A percentile compares a stretch with the other conserved stretches of the same genome.
Evolutionary conservation across 2,888 invertebrate genomes (phyloP).

Genomic region (Ephialtes manifestator): DNA sequence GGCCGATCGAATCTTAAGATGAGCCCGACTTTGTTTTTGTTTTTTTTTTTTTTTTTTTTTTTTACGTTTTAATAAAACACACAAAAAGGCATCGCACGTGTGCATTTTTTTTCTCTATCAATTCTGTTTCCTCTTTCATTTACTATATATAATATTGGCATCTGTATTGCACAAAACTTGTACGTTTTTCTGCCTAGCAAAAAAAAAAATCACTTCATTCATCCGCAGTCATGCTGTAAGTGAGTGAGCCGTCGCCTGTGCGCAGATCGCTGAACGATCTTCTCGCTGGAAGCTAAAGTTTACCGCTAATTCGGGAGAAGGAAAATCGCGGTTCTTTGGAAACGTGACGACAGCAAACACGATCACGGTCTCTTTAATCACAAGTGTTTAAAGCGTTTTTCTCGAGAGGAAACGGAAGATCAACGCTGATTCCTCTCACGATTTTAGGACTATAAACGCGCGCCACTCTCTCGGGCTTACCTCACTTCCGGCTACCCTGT

Average conservation of each 20-base stretch:
- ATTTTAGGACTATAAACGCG: conserved; percentile 1
- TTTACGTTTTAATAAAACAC: not conserved
- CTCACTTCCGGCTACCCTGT: conserved; percentile 7
- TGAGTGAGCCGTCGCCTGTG: conserved; percentile 18
- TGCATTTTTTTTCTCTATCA: not conserved
- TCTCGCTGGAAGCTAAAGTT: not conserved
- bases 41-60: too few species aligned
- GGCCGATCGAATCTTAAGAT: not conserved
- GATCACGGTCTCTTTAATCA: conserved; percentile 15
- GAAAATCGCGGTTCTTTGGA: not conserved
- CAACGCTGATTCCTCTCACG: conserved; percentile 1
- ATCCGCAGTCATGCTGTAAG: conserved; percentile 12
- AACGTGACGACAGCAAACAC: not conserved
- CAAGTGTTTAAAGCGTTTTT: conserved; percentile 13
- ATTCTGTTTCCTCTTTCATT: not conserved
- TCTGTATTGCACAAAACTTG: conserved; percentile 28
- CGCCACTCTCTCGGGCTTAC: not conserved
- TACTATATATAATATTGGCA: conserved; percentile 14
- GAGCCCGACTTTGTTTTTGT: not conserved
- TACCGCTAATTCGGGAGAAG: not conserved
- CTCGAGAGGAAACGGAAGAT: not conserved
- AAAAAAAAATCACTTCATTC: conserved; percentile 24
- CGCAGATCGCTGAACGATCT: not conserved
- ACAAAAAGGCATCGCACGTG: not conserved
- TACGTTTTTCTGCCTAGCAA: conserved; percentile 14